Evolutionary conservation across 2,888 invertebrate species (phyloP), one percentile per base, ranked within the genome.

Genomic region (Gryllus longicercus): DNA sequence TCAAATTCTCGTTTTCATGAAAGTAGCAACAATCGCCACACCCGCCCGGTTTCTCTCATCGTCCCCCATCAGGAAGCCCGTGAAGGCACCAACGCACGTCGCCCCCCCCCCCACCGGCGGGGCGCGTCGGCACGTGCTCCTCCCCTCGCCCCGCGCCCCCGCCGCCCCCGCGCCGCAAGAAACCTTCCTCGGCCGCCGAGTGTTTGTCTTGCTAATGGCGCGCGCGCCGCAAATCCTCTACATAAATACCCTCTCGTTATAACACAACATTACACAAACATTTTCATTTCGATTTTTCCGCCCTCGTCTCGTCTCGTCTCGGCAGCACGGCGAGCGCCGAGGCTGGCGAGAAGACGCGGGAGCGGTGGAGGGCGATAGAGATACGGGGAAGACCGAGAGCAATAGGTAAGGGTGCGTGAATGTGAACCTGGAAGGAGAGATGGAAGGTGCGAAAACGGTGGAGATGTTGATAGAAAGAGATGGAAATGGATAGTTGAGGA

Each of bases 201-300:
- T 51, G 51, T 1, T 51, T 51, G 51, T 51, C 51, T 51, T 63
- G 63, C n/a, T 63, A 63, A 63, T 63, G 63, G 63, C 63, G 63
- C n/a, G 11, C 16, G 12, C n/a, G 63, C 63, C 63, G 8, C 63
- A 63, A 63, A 63, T 63, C 63, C 63, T 63, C 63, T 63, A 63
- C 63, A 63, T 63, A 63, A 63, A 63, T 63, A 63, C 63, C 63
- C 63, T 63, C 63, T 63, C 63, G 63, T 63, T 63, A 63, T 63
- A n/a, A 63, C 16, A 63, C 63, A 63, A 63, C 63, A 63, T 63
- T 63, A 63, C 63, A 63, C 63, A 18, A 63, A 63, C 63, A 63
- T 63, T 63, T 63, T 63, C 63, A 16, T 63, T 63, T 63, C 63
- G 63, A 63, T 63, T 63, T 63, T 63, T 63, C 63, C 38, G 38